Evolutionary conservation across 2,113 vertebrate genomes (phyloP).

Genomic region (Alouatta palliata): DNA sequence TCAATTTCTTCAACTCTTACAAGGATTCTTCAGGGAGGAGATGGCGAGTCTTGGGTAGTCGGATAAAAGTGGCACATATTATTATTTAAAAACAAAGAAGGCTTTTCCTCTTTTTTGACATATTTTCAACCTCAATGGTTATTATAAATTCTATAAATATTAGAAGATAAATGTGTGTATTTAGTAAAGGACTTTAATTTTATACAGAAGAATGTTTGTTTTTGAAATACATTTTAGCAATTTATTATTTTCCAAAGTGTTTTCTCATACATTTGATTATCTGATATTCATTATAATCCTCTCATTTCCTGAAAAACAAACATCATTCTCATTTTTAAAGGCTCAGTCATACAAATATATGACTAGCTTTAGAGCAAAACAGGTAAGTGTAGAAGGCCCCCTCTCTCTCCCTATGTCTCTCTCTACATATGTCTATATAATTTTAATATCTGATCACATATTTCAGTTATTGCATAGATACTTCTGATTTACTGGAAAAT

Average conservation of each 20-base stretch:
- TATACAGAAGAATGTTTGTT: not conserved
- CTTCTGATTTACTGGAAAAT: not conserved
- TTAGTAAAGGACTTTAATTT: not conserved
- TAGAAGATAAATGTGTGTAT: not conserved
- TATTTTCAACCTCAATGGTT: not conserved
- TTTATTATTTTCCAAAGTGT: not conserved
- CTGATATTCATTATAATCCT: not conserved
- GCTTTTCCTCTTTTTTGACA: not conserved
- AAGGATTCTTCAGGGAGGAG: not conserved
- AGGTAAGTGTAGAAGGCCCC: not conserved
- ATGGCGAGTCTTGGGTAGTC: not conserved
- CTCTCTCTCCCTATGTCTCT: too few species aligned
- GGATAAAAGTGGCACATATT: not conserved
- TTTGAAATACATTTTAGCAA: not conserved
- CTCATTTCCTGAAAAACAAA: not conserved
- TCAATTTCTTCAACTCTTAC: not conserved
- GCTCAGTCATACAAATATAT: not conserved
- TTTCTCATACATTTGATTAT: not conserved
- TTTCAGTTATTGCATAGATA: not conserved
- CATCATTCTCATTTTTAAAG: not conserved
- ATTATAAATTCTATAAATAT: not conserved
- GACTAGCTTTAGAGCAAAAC: not conserved
- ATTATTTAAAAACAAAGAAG: not conserved
- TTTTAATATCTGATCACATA: not conserved
- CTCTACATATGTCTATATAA: not conserved